phyloP scores from a whole-genome alignment of 2,113 vertebrate species.

The Talpa occidentalis region DNA sequence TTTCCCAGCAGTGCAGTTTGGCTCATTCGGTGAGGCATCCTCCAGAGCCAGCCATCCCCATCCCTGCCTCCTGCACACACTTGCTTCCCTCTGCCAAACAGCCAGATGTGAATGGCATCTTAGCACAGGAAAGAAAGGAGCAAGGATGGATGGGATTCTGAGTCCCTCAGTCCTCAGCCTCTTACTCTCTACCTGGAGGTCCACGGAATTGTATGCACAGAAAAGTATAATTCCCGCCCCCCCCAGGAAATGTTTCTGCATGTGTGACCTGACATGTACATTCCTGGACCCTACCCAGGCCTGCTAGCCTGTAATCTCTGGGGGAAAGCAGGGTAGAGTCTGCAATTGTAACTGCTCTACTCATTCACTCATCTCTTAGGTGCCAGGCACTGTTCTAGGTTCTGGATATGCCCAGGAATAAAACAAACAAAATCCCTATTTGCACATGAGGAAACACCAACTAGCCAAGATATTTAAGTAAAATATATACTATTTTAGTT shows the following conservation, averaged over 20 bases:
- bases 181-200: neutral
- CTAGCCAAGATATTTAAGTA: neutral
- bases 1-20: conserved; percentile 34
- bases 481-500: neutral
- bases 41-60: conserved; percentile 49
- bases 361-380: neutral
- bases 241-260: neutral
- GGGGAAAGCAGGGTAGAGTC: neutral
- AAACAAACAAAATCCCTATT: neutral
- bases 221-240: neutral
- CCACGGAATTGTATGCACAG: neutral
- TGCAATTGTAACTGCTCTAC: neutral
- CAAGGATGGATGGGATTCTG: neutral
- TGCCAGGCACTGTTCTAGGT: neutral
- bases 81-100: neutral
- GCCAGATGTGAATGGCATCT: conserved; percentile 10
- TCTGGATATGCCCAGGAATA: neutral
- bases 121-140: neutral
- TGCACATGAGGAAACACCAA: neutral
- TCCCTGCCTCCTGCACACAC: neutral
- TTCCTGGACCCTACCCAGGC: neutral
- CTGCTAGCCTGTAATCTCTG: neutral
- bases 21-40: neutral
- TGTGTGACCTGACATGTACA: neutral
- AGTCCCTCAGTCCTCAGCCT: neutral